A percentile compares a stretch with the other conserved stretches of the same genome.
phyloP scores from a whole-genome alignment of 2,113 vertebrate genomes.

The Candoia aspera region DNA sequence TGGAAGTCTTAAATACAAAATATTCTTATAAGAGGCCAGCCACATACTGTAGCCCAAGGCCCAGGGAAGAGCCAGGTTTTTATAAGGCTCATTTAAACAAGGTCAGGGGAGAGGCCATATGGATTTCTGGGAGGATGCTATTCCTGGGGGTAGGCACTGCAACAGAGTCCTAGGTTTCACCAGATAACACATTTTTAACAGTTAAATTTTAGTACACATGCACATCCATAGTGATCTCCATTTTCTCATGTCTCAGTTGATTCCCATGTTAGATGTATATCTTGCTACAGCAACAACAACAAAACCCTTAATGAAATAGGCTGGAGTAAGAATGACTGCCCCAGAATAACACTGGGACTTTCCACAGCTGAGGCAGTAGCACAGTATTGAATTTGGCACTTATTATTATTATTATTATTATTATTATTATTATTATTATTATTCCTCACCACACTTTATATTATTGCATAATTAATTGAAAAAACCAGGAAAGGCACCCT shows the following conservation, averaged over 20 bases:
- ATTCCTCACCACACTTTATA: not conserved
- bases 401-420: too few relatives aligned
- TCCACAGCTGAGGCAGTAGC: not conserved
- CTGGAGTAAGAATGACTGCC: not conserved
- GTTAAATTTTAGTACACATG: not conserved
- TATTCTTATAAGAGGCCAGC: not conserved
- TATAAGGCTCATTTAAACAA: too few relatives aligned
- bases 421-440: too few relatives aligned
- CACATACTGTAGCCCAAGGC: not conserved
- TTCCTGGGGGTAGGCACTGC: too few relatives aligned
- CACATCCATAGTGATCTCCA: not conserved
- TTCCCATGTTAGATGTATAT: too few relatives aligned
- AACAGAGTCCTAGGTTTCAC: too few relatives aligned
- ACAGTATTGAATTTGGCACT: not conserved
- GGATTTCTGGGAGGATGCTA: too few relatives aligned
- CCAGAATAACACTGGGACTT: not conserved
- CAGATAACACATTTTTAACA: not conserved
- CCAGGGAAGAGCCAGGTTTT: not conserved
- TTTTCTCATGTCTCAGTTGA: not conserved
- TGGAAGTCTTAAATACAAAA: not conserved
- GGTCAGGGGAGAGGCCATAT: too few relatives aligned
- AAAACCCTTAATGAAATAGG: not conserved
- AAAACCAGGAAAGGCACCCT: too few relatives aligned
- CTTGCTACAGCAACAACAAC: not conserved
- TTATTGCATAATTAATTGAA: not conserved